phyloP scores from a whole-genome alignment of 2,113 vertebrate species.

The Bufo bufo region DNA sequence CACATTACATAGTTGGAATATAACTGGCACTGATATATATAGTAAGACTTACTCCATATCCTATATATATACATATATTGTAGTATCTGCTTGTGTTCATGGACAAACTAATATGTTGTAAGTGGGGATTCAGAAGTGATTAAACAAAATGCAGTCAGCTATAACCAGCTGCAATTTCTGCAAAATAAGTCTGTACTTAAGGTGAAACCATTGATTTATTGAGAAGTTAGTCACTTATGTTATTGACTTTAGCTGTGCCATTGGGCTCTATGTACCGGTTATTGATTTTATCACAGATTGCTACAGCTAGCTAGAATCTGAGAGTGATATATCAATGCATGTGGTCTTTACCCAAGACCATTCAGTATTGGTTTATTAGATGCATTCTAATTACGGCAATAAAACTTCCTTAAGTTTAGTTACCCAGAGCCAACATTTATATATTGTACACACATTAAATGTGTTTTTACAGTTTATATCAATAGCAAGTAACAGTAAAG shows the following conservation, averaged over 20 bases:
- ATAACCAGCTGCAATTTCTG: slow-evolving; percentile 29
- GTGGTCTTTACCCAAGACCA: slow-evolving; percentile 35
- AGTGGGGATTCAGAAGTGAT: slow-evolving; percentile 9
- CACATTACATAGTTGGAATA: background rate
- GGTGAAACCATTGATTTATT: slow-evolving; percentile 34
- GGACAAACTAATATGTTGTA: background rate
- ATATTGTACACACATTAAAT: background rate
- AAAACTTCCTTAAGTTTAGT: slow-evolving; percentile 8
- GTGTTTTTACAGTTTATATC: background rate
- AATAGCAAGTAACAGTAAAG: background rate
- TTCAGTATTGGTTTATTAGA: slow-evolving; percentile 32
- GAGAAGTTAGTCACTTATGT: slow-evolving; percentile 25
- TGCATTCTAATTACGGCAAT: slow-evolving; percentile 29
- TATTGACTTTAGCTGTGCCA: slow-evolving; percentile 39
- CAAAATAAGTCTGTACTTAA: slow-evolving; percentile 26
- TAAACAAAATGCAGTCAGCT: slow-evolving; percentile 10
- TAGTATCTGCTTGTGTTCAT: background rate
- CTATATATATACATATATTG: background rate
- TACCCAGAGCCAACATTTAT: slow-evolving; percentile 3
- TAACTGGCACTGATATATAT: background rate
- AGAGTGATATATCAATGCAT: slow-evolving; percentile 24
- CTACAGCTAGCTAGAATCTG: slow-evolving; percentile 35
- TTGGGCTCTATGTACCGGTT: slow-evolving; percentile 16
- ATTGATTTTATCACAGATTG: slow-evolving; percentile 42
- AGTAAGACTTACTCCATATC: background rate